Conservation (phyloP, 2,888 invertebrate genomes). For the Phalangium opilio region DNA sequence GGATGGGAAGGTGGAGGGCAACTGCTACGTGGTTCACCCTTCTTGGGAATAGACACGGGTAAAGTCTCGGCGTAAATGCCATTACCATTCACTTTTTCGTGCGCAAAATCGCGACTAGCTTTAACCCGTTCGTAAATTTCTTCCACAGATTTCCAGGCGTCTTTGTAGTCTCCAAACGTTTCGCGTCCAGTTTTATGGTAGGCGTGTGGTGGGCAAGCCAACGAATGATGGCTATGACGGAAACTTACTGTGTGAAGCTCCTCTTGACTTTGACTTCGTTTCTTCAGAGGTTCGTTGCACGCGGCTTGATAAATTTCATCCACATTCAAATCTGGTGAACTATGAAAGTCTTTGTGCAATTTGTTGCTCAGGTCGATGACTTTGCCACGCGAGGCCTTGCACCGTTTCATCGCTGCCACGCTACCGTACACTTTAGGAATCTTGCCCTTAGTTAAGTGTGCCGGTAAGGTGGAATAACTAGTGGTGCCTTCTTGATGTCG, state of each 20-base stretch:
- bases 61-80: slow-evolving; percentile 19
- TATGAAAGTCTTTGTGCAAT: slow-evolving; percentile 66
- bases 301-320: slow-evolving; percentile 2
- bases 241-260: slow-evolving; percentile 32
- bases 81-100: slow-evolving; percentile 4
- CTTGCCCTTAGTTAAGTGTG: slow-evolving; percentile 42
- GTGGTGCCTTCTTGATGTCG: slow-evolving; percentile 7
- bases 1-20: slow-evolving; percentile 62
- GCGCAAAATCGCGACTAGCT: slow-evolving; percentile 8
- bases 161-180: slow-evolving; percentile 22
- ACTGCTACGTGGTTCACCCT: slow-evolving; percentile 9
- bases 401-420: slow-evolving; percentile 47
- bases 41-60: slow-evolving; percentile 17
- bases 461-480: slow-evolving; percentile 1
- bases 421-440: slow-evolving; percentile 18
- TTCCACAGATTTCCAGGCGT: slow-evolving; percentile 27
- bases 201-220: slow-evolving; percentile 22
- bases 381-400: slow-evolving; percentile 38
- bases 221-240: slow-evolving; percentile 26
- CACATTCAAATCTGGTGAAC: slow-evolving; percentile 78
- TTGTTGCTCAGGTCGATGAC: slow-evolving; percentile 8
- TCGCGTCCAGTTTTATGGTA: slow-evolving; percentile 17
- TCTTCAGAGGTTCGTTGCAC: neutral
- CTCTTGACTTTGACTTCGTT: slow-evolving; percentile 45
- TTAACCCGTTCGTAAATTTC: slow-evolving; percentile 17